Base-by-base conservation (phyloP, 2,797 vertebrate genomes). In the Parotocinclus haroldoi region DNA sequence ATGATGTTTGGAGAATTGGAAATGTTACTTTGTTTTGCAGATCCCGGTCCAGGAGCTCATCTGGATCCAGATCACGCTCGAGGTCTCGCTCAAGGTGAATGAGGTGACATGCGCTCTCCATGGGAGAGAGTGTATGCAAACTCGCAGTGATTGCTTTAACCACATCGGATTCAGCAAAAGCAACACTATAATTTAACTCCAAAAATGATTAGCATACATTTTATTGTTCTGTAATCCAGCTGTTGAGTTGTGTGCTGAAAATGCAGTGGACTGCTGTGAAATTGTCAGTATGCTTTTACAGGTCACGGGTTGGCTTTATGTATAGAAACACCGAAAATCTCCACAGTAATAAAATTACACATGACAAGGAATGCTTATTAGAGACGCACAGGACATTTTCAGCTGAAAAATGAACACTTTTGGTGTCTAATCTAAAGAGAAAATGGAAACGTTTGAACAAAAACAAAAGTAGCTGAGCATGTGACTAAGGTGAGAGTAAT, bases 1-100 rank as follows among this genome's bases (percentile, higher is more conserved):
- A 27, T 27, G 27, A 2, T 27, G 27, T 27, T 27, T 27, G 85
- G 87, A 89, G 87, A 91, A 81, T 88, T 94, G 90, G 92, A 93
- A 91, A 93, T 78, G 63, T 76, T 18, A 66, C 84, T 81, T 79
- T 82, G 80, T 90, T 86, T 99, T 98, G 87, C 94, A 98, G 96
- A 88, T 99, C 96, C 89, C 91, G 87, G 72, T 95, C 96, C 89
- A 91, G 96, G 90, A 98, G 93, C 81, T 97, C 95, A 76, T 97
- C 97, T 85, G 95, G 94, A 81, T 98, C 96, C 92, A 92, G 96
- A 82, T 98, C 95, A 86, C 93, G 94, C 83, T 98, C 97, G 80
- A 92, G 91, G 91, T 94, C 93, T 82, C 93, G 92, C 91, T 98
- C 97, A 92, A 98, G 97, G 96, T 99, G 96, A 99, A 98, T 98